phyloP scores from a whole-genome alignment of 2,888 invertebrate species.

The Cheilosia impressa region DNA sequence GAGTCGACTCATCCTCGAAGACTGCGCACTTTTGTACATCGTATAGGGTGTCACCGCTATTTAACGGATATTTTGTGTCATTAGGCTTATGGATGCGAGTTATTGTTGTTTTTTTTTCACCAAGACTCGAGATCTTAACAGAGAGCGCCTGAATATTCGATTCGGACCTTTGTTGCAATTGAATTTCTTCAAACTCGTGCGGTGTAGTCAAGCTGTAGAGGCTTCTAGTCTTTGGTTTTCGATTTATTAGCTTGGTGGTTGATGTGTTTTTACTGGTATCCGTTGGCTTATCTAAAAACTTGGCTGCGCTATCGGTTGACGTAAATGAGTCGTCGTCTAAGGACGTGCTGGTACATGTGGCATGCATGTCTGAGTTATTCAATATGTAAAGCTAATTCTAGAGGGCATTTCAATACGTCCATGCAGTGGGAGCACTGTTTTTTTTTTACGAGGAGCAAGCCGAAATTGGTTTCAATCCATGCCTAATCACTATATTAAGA shows the following conservation, averaged over 20 bases:
- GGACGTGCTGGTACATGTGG: slow-evolving; percentile 52
- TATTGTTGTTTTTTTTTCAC: slow-evolving; percentile 24
- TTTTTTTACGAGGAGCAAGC: neutral
- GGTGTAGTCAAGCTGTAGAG: slow-evolving; percentile 79
- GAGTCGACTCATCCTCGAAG: slow-evolving; percentile 56
- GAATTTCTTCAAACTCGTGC: slow-evolving; percentile 77
- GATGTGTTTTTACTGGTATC: slow-evolving; percentile 45
- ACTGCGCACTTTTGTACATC: slow-evolving; percentile 42
- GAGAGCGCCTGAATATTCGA: slow-evolving; percentile 76
- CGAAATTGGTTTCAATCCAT: slow-evolving; percentile 20
- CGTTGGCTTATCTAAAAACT: slow-evolving; percentile 50
- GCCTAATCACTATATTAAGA: slow-evolving; percentile 25
- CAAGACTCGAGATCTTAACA: slow-evolving; percentile 45
- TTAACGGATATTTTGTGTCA: slow-evolving; percentile 31
- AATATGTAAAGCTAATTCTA: slow-evolving; percentile 10
- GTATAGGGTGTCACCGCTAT: slow-evolving; percentile 42
- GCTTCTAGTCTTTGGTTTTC: slow-evolving; percentile 77
- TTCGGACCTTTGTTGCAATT: slow-evolving; percentile 77
- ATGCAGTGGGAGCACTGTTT: slow-evolving; percentile 29
- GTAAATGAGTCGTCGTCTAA: slow-evolving; percentile 58
- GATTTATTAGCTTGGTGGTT: slow-evolving; percentile 49
- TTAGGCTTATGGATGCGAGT: slow-evolving; percentile 16
- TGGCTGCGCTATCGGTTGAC: slow-evolving; percentile 47
- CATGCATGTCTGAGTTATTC: slow-evolving; percentile 58
- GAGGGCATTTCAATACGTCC: slow-evolving; percentile 33